Conservation (phyloP, 64 coral and sea anemone genomes). For the Orbicella faveolata region DNA sequence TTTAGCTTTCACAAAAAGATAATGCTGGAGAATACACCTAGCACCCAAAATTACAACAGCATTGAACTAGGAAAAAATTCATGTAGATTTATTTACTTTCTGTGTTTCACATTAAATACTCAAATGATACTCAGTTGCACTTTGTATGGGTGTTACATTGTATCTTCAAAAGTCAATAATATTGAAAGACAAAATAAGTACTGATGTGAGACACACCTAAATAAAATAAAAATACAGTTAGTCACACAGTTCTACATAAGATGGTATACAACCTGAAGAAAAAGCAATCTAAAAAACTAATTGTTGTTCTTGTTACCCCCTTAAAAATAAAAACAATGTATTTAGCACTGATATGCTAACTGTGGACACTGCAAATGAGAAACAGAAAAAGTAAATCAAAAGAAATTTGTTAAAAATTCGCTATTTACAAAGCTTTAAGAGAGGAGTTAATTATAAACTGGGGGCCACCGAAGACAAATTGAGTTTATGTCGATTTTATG, state of each 20-base stretch:
- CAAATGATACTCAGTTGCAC: conserved; percentile 17
- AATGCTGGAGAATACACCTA: conserved; percentile 24
- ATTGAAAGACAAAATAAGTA: conserved; percentile 24
- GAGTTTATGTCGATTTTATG: neutral
- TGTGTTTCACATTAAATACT: conserved; percentile 53
- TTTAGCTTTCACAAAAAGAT: conserved; percentile 44
- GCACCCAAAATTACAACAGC: conserved; percentile 54
- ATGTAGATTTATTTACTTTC: conserved; percentile 42
- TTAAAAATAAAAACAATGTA: neutral
- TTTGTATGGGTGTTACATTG: conserved; percentile 32
- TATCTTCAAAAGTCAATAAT: conserved; percentile 47
- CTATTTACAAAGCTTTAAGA: neutral
- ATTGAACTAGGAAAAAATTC: conserved; percentile 30
- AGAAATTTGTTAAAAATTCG: conserved; percentile 52
- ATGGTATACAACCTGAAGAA: conserved; percentile 3
- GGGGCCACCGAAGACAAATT: conserved; percentile 26
- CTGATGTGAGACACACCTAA: conserved; percentile 46
- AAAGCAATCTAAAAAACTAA: conserved; percentile 29
- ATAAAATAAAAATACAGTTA: conserved; percentile 11
- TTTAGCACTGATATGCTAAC: conserved; percentile 29
- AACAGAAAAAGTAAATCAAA: conserved; percentile 29
- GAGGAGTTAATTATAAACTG: neutral
- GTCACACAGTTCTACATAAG: neutral
- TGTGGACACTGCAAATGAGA: neutral
- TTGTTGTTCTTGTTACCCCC: conserved; percentile 14